Base-by-base conservation (phyloP, 2,797 vertebrate genomes). In the Sternarchorhynchus goeldii region DNA sequence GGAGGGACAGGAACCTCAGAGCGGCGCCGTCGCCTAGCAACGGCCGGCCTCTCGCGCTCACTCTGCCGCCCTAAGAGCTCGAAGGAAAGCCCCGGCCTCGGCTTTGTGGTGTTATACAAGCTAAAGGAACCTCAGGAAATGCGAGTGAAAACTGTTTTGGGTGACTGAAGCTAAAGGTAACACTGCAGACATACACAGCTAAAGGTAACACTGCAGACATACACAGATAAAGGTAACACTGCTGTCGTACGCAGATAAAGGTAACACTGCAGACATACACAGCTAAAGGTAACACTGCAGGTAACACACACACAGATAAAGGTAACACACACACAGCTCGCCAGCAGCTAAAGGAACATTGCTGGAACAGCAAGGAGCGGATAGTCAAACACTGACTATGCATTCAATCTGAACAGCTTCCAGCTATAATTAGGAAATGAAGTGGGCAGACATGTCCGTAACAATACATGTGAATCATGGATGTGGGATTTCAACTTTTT, bases 361-460 rank as follows among this genome's bases (percentile, higher is more conserved):
- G 7, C 41, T 10, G 41, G 41, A 8, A 45, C 34, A 32, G 50
- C 59, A 41, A 34, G n/a, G 12, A 58, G 55, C 6, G 10, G n/a
- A 63, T 3, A 10, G 60, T 29, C 14, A 70, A 20, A 64, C 2
- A 18, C 34, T 62, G 45, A 21, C 2, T 57, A 3, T 56, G 55
- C 56, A 7, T 34, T 39, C 10, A 16, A 53, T 55, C 17, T 60
- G n/a, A 63, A 8, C 10, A 50, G 25, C 57, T 25, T 73, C 21
- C 17, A 73, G 67, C 32, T 20, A 18, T 53, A 34, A 64, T 32
- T 57, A 63, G 25, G 57, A 66, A 56, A 4, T 18, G 6, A 74
- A 53, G 65, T 69, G 50, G 66, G 69, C 12, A 53, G 57, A 82
- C 74, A 84, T 75, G 60, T 6, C 39, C 53, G 12, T 67, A 41